Evolutionary conservation across 2,113 vertebrate genomes (phyloP), one percentile per base, ranked within the genome.

Genomic region (Tretioscincus oriximinensis): DNA sequence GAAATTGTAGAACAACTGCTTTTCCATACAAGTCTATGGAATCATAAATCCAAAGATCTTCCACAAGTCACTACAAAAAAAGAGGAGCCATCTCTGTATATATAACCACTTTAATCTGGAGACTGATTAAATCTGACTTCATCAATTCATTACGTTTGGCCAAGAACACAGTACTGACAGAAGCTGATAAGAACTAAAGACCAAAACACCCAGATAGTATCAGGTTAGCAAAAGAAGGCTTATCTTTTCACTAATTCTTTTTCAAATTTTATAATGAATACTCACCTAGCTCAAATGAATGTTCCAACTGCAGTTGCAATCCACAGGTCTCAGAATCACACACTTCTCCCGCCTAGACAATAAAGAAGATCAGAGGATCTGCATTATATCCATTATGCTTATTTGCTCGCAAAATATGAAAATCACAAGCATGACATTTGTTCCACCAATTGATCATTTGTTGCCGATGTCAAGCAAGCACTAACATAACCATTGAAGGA

Each of bases 281-380:
- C 96, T 97, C 73, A 98, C 97, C 96, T 1, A 96, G 90, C 94
- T 98, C 97, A 90, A 97, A 98, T 0, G 97, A 98, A 84, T 98
- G 97, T 72, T 98, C 97, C n/a, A 98, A 88, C 16, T 95, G 94
- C 31, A 98, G 87, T 0, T 95, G 93, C 1, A 96, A 90, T 1
- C 95, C 96, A 20, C 92, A 90, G 22, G 93, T 85, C 18, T 98
- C 97, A 0, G 93, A 78, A 29, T 98, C 97, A 76, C 95, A 77
- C 0, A 77, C 78, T 51, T 97, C 97, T 0, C 92, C 96, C 0
- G 90, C 80, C 97, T 98, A 90, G 2, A 24, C 45, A 28, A 83
- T 68, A 87, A 1, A 69, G 29, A 9, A 10, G 51, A 73, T 78
- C 61, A 82, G 24, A 51, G 16, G 10, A 24, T 45, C 6, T 74